Base-by-base conservation (phyloP, 2,113 vertebrate genomes). In the Pachypanchax playfairii region DNA sequence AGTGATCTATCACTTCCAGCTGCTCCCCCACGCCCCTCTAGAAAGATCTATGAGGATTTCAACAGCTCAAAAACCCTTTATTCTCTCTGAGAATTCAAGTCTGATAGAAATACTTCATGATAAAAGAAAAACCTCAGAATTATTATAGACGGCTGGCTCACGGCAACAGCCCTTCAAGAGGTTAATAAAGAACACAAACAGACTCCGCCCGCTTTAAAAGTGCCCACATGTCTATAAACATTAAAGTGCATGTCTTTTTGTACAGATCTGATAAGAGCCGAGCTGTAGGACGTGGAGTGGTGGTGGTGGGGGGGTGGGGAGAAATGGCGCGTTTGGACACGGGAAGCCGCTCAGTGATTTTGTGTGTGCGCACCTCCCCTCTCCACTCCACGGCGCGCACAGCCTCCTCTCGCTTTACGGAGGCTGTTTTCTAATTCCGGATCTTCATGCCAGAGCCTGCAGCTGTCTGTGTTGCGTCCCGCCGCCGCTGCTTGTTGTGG, bases 391-490 rank as follows among this genome's bases (percentile, higher is more conserved):
- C 51, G 12, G 38, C 55, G 55, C n/a, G 5, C 28, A 12, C 48
- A 33, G 28, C 28, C 52, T 73, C 66, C 44, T 69, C 73, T 54
- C 68, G n/a, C 21, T 65, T 21, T 46, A 44, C 79, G 36, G 51
- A 82, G 55, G 18, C 77, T 52, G 65, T 62, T 67, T 49, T 52
- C 28, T 49, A 33, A 81, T 75, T 78, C 75, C 71, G 70, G 74
- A 67, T 75, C 71, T 68, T 62, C 78, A n/a, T 79, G 85, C 85
- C 77, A 87, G 77, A 79, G 75, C 65, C 74, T 82, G 87, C 90
- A 89, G 89, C 88, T 90, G 89, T 88, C 84, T 84, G 44, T 49
- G 57, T 11, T 38, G 77, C 71, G 72, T 73, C 70, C 58, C 73
- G 6, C 55, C 1, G 60, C 79, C 49, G 52, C 65, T 28, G 50